These are phyloP conservation scores for Coreoperca whiteheadi DNA, from an alignment of 2,113 vertebrate species.

Conservation along the genomic window DNA sequence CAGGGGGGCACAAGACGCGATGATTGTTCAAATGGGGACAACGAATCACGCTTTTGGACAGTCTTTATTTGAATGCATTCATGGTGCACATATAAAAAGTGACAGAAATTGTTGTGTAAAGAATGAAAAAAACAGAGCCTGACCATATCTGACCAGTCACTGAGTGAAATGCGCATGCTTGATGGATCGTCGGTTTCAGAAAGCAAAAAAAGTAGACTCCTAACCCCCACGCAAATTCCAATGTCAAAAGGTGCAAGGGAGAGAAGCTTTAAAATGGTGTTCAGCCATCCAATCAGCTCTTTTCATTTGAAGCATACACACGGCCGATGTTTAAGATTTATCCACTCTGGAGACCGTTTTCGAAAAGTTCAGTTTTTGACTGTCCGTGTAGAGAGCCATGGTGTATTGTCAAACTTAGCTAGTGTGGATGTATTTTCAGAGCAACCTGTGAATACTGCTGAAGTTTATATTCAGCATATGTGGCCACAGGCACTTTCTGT, in stretches of 20 bases:
- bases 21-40: neutral
- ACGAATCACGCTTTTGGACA: neutral
- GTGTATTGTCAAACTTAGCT: slow-evolving; percentile 16
- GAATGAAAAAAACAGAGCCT: neutral
- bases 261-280: too few relatives aligned
- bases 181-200: neutral
- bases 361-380: too few relatives aligned
- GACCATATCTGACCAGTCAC: neutral
- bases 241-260: neutral
- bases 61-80: neutral
- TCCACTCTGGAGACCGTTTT: too few relatives aligned
- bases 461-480: slow-evolving; percentile 36
- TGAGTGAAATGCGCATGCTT: neutral
- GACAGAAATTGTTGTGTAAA: neutral
- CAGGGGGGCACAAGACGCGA: neutral
- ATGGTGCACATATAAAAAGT: neutral
- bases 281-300: too few relatives aligned
- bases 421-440: slow-evolving; percentile 14
- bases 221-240: neutral
- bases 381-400: neutral
- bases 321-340: too few relatives aligned
- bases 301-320: too few relatives aligned
- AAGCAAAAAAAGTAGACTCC: neutral
- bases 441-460: slow-evolving; percentile 17
- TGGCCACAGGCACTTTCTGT: slow-evolving; percentile 41